Evolutionary conservation across 1,140 invertebrate genomes (phyloP).

Genomic region (Geopemphigus sp.): DNA sequence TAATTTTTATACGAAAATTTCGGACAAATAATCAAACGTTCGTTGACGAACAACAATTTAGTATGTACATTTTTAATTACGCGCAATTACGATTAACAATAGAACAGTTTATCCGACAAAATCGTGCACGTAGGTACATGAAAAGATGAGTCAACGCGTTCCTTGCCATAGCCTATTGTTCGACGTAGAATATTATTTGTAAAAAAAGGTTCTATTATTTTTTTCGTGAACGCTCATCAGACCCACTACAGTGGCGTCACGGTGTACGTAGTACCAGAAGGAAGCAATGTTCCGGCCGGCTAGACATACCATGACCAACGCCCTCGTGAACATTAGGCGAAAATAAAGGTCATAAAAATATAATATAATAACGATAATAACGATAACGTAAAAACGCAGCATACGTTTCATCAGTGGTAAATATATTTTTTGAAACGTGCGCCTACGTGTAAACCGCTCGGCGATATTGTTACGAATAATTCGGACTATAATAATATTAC

Average conservation of each 20-base stretch:
- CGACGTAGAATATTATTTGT: no score
- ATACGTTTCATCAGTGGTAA: neutral
- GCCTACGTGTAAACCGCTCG: neutral
- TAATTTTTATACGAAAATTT: no score
- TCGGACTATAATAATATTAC: neutral
- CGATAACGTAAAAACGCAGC: neutral
- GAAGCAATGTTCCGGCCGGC: slow-evolving; percentile 43
- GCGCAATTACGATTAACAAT: neutral
- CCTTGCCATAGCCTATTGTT: slow-evolving; percentile 19
- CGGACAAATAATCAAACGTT: no score
- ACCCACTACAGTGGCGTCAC: slow-evolving; percentile 23
- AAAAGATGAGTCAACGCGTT: slow-evolving; percentile 25
- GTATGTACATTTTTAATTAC: slow-evolving; percentile 7
- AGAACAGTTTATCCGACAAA: neutral
- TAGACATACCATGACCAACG: slow-evolving; percentile 42
- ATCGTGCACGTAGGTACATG: neutral
- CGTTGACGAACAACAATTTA: no score
- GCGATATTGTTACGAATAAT: neutral
- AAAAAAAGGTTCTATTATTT: neutral
- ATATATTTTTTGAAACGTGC: neutral
- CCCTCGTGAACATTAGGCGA: slow-evolving; percentile 37
- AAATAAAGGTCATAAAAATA: slow-evolving; percentile 37
- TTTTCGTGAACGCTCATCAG: slow-evolving; percentile 19
- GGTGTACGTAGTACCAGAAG: slow-evolving; percentile 34
- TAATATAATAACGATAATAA: slow-evolving; percentile 13